Base-by-base conservation (phyloP, 1,140 invertebrate species). In the Bicyclus anynana region DNA sequence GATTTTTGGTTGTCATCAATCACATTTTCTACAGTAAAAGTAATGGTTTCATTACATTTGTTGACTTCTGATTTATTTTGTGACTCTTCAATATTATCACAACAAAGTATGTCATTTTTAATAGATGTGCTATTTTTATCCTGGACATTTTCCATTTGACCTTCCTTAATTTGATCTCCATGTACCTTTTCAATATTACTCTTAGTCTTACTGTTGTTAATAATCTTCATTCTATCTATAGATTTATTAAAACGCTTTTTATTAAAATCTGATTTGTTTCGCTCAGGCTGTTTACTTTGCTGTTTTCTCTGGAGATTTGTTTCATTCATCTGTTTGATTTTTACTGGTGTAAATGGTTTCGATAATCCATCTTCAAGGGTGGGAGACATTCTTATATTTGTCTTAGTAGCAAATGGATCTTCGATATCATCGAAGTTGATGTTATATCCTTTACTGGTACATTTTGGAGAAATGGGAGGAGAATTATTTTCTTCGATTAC, bases 341-440 rank as follows among this genome's bases (percentile, higher is more conserved):
- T 14, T 38, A 7, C 26, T 37, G 1, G 17, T 51, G 7, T 29
- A 14, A 14, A 29, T 10, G 47, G 33, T 48, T 16, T 37, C 1
- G 10, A 33, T 38, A 12, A 14, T 23, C n/a, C 23, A 27, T 56
- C 55, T 27, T 67, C 60, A 20, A 63, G 59, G 42, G 77, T 50
- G 13, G 80, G 82, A 13, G 84, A 84, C 44, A 66, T 49, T 55
- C 76, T 73, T 13, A 82, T 81, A 57, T 75, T 82, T 14, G 68
- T 76, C 69, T 84, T 87, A 5, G 81, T 82, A 5, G 80, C 77
- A 74, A 87, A 87, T 17, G 84, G 84, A 60, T 87, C 69, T 27
- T 81, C 76, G 23, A 85, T 77, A 23, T 82, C 76, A 58, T 84
- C 84, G 62, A 87, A 87, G 59, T 84, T 80, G 35, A 84, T 77